Conservation (phyloP, 2,113 vertebrate genomes). For the Hipposideros armiger region DNA sequence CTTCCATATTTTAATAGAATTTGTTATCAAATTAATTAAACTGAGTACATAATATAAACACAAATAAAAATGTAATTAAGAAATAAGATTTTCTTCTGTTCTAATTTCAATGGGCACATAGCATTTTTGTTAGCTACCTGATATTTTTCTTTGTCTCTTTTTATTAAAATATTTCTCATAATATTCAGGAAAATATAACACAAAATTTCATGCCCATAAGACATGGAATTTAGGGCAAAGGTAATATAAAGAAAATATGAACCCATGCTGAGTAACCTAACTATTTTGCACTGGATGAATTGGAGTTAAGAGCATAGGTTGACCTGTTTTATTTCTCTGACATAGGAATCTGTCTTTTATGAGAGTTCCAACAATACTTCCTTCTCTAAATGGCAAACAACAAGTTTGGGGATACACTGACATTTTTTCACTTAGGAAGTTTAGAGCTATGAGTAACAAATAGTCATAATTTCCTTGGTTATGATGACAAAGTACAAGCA, state of each 20-base stretch:
- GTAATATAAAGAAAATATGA: not conserved
- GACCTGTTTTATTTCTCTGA: not conserved
- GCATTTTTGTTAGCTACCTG: not conserved
- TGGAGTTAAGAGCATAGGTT: not conserved
- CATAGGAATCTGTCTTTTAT: not conserved
- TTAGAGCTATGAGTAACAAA: not conserved
- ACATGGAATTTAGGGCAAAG: not conserved
- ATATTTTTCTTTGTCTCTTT: not conserved
- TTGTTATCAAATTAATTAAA: not conserved
- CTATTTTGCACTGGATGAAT: fast-evolving
- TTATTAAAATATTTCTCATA: not conserved
- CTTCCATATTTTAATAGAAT: not conserved
- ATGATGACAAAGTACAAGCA: not conserved
- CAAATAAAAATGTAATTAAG: not conserved
- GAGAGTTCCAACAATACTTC: not conserved
- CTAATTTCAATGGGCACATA: not conserved
- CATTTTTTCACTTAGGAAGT: not conserved
- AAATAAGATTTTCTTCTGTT: not conserved
- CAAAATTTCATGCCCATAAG: not conserved
- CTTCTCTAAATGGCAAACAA: not conserved
- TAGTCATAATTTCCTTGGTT: not conserved
- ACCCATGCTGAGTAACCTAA: not conserved
- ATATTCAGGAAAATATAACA: not conserved
- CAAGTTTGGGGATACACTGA: not conserved
- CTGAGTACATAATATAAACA: conserved; percentile 22